phyloP scores from a whole-genome alignment of 2,888 invertebrate genomes.

The Gari tellinella region DNA sequence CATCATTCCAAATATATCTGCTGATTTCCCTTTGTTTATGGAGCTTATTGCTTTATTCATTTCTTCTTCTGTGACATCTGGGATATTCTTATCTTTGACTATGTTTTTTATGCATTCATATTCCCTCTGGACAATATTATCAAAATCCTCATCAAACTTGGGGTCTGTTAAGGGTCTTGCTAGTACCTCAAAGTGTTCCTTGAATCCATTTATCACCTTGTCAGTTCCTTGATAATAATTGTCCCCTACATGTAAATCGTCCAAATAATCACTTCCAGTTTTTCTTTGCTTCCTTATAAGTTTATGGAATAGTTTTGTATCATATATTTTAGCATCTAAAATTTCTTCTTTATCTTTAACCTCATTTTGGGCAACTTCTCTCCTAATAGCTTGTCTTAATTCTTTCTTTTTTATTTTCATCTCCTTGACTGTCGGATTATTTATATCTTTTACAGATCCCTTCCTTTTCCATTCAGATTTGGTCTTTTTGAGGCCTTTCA shows the following conservation, averaged over 20 bases:
- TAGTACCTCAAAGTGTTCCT: background rate
- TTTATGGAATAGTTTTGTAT: constrained; percentile 1
- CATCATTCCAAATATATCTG: background rate
- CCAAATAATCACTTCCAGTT: background rate
- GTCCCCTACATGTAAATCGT: background rate
- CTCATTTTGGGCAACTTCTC: background rate
- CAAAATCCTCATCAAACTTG: background rate
- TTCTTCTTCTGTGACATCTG: background rate
- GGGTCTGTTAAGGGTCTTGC: background rate
- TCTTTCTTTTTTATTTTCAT: background rate
- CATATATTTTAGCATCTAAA: background rate
- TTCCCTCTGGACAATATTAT: background rate
- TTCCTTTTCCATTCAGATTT: background rate
- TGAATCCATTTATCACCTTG: background rate
- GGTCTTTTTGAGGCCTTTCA: background rate
- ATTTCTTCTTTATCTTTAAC: background rate
- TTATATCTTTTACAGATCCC: background rate
- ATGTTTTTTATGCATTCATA: background rate
- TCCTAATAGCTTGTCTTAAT: background rate
- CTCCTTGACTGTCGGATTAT: background rate
- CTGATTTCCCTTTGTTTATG: background rate
- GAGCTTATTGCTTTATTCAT: background rate
- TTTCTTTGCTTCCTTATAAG: background rate
- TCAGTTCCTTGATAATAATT: background rate
- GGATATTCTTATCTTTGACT: background rate